Conservation (phyloP, 2,113 vertebrate genomes). For the Acrocephalus kingi region DNA sequence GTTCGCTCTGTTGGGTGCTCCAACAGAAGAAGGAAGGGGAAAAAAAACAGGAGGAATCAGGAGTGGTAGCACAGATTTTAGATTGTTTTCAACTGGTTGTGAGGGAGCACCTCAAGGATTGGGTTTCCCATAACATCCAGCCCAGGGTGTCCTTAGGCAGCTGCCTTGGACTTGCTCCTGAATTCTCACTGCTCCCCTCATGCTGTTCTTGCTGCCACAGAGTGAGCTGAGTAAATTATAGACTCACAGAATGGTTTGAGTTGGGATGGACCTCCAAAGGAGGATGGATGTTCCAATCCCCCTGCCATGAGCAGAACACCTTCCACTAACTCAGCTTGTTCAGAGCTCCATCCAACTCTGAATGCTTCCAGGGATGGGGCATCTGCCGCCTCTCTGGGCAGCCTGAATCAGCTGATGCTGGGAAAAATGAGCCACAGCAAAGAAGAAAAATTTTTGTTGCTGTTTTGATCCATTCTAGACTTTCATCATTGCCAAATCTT, state of each 20-base stretch:
- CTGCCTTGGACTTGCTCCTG: background rate
- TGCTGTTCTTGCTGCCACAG: background rate
- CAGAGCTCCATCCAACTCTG: background rate
- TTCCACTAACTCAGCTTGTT: background rate
- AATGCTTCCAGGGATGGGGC: background rate
- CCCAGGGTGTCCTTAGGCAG: background rate
- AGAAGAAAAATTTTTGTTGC: background rate
- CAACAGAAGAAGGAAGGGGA: background rate
- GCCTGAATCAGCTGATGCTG: background rate
- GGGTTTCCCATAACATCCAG: rapidly evolving
- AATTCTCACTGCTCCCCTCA: background rate
- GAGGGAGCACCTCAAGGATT: background rate
- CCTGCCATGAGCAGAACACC: background rate
- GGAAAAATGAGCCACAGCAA: background rate
- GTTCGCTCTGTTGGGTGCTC: background rate
- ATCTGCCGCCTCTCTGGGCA: background rate
- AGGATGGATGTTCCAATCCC: background rate
- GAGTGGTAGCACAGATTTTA: background rate
- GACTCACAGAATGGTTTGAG: background rate
- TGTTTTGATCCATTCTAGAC: background rate
- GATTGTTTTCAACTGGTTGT: background rate
- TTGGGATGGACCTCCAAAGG: background rate
- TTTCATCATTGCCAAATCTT: background rate
- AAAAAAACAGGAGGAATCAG: background rate
- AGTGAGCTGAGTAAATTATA: background rate